A percentile compares a stretch with the other conserved stretches of the same genome.
phyloP scores from a whole-genome alignment of 1,140 invertebrate genomes.

The Tetramorium alpestre region DNA sequence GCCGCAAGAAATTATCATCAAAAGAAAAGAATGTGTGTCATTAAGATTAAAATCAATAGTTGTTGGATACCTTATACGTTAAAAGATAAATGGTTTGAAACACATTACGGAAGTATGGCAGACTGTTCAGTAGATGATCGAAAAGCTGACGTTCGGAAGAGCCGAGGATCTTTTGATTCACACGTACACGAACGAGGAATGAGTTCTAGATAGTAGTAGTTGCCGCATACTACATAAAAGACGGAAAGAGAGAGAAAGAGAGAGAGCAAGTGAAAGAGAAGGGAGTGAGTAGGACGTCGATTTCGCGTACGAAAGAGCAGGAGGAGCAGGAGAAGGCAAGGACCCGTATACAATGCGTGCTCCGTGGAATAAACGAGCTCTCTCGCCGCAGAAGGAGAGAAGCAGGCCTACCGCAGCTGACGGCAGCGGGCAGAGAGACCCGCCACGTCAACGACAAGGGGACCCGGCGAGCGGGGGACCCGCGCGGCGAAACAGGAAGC shows the following conservation, averaged over 20 bases:
- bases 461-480: background rate
- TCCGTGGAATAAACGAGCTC: conserved; percentile 78
- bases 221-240: background rate
- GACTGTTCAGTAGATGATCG: background rate
- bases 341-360: conserved; percentile 79
- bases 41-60: background rate
- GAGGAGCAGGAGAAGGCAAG: conserved; percentile 75
- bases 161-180: conserved; percentile 6
- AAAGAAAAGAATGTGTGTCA: background rate
- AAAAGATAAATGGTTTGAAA: background rate
- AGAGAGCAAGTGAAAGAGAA: conserved; percentile 42
- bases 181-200: background rate
- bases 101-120: background rate
- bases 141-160: background rate
- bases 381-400: conserved; percentile 62
- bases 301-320: conserved; percentile 79
- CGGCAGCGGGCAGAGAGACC: conserved; percentile 49
- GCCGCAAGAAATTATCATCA: background rate
- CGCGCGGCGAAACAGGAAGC: conserved; percentile 49
- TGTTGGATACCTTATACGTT: background rate
- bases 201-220: conserved; percentile 18
- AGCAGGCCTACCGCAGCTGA: conserved; percentile 69
- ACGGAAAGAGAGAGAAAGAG: conserved; percentile 25
- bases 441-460: conserved; percentile 44
- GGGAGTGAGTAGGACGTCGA: conserved; percentile 70